A percentile compares a stretch with the other conserved stretches of the same genome.
Evolutionary conservation across 37 sponge, comb jelly and placozoan genomes (phyloP).

Genomic region (Cliona cf. orientalis): DNA sequence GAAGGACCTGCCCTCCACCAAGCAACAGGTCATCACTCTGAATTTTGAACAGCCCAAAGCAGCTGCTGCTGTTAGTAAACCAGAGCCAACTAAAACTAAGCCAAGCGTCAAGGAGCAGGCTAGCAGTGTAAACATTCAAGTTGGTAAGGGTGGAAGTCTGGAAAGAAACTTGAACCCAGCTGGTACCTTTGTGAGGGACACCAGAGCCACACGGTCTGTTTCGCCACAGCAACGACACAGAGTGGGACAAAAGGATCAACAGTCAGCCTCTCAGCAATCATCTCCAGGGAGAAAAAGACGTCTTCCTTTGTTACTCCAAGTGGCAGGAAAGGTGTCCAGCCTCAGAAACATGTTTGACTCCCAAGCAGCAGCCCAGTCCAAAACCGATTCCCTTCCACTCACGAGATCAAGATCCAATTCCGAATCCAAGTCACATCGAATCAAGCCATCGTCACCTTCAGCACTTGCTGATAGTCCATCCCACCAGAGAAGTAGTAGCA

Average conservation of each 20-base stretch:
- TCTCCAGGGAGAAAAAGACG: neutral
- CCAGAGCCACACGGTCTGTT: neutral
- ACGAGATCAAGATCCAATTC: neutral
- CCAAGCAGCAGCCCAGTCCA: neutral
- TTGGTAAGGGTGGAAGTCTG: neutral
- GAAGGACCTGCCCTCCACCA: slow-evolving; percentile 9
- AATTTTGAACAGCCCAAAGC: neutral
- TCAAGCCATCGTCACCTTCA: too few species aligned
- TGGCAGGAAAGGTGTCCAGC: slow-evolving; percentile 43
- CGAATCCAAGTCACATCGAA: neutral
- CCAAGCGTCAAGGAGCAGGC: neutral
- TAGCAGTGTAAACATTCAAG: neutral
- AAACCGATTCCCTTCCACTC: neutral
- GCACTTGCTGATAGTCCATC: neutral
- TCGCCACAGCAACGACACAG: neutral
- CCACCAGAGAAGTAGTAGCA: neutral
- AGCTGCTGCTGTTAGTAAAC: neutral
- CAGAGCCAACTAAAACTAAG: neutral
- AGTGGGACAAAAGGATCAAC: neutral
- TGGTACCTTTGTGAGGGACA: too few species aligned
- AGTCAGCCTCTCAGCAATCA: neutral
- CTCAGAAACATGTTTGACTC: slow-evolving; percentile 43
- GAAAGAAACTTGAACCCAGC: neutral
- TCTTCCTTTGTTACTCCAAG: neutral
- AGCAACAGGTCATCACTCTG: slow-evolving; percentile 1